Evolutionary conservation across 1,140 invertebrate species (phyloP).

Genomic region (Zaprionus davidi): DNA sequence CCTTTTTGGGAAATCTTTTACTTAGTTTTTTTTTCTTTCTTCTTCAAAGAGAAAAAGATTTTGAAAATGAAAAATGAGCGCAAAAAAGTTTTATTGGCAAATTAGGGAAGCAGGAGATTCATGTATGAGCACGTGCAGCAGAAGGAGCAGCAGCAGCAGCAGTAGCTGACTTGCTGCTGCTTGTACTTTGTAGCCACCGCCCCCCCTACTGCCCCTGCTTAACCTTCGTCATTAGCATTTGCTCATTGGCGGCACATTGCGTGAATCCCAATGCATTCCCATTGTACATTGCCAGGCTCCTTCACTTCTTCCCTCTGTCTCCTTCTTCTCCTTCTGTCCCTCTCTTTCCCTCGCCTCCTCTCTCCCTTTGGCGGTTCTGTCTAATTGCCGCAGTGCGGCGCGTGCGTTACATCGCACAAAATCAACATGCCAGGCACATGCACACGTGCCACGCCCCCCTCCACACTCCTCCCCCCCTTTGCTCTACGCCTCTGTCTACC

Average conservation of each 20-base stretch:
- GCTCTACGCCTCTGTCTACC: background rate
- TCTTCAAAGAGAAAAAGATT: no score
- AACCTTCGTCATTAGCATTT: background rate
- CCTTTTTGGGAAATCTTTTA: no score
- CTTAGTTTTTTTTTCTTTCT: no score
- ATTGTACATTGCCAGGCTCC: background rate
- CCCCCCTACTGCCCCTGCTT: background rate
- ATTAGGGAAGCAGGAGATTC: background rate
- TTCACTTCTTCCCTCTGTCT: background rate
- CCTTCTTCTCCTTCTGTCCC: background rate
- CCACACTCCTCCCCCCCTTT: background rate
- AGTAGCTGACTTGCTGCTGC: background rate
- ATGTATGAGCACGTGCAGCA: constrained; percentile 1
- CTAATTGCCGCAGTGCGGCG: constrained; percentile 63
- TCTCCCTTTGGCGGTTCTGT: constrained; percentile 18
- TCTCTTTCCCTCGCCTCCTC: background rate
- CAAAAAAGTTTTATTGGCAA: background rate
- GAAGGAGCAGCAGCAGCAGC: no score
- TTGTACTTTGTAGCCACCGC: background rate
- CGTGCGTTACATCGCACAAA: constrained; percentile 44
- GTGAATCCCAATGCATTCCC: constrained; percentile 13
- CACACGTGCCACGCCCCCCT: constrained; percentile 11
- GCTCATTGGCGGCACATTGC: background rate
- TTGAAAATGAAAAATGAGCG: no score
- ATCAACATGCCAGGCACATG: constrained; percentile 66